phyloP scores from a whole-genome alignment of 2,888 invertebrate genomes.

The Leucozona laternaria region DNA sequence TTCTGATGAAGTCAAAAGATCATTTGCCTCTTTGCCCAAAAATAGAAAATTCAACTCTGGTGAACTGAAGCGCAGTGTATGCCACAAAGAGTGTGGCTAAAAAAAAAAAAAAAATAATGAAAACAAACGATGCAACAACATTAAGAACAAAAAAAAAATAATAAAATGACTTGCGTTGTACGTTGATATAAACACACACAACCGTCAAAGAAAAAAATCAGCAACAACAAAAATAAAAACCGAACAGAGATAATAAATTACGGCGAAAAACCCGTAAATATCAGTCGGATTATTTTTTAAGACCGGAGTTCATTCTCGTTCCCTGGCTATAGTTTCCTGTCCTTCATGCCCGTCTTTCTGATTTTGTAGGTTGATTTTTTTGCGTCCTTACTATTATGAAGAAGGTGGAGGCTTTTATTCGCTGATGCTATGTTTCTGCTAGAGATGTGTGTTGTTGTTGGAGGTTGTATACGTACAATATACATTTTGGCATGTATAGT shows the following conservation, averaged over 20 bases:
- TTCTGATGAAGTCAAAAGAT: conserved; percentile 68
- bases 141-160: conserved; percentile 35
- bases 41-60: conserved; percentile 72
- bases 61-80: conserved; percentile 46
- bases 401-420: conserved; percentile 62
- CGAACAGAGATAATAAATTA: conserved; percentile 70
- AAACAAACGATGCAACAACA: conserved; percentile 53
- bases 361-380: conserved; percentile 23
- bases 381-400: conserved; percentile 56
- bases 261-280: conserved; percentile 72
- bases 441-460: conserved; percentile 30
- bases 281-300: conserved; percentile 74
- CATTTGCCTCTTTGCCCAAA: conserved; percentile 75
- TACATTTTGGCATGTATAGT: not conserved
- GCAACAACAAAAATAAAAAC: conserved; percentile 44
- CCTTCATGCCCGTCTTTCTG: conserved; percentile 47
- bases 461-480: conserved; percentile 38
- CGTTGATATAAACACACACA: conserved; percentile 35
- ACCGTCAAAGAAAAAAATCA: conserved; percentile 35
- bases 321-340: conserved; percentile 46
- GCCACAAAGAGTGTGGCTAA: conserved; percentile 43
- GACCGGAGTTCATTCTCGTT: conserved; percentile 53
- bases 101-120: conserved; percentile 42
- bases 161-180: conserved; percentile 42
- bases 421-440: conserved; percentile 21